These are phyloP conservation scores for Tenthredo mesomela DNA, from an alignment of 2,888 invertebrate species.

Conservation along the genomic window DNA sequence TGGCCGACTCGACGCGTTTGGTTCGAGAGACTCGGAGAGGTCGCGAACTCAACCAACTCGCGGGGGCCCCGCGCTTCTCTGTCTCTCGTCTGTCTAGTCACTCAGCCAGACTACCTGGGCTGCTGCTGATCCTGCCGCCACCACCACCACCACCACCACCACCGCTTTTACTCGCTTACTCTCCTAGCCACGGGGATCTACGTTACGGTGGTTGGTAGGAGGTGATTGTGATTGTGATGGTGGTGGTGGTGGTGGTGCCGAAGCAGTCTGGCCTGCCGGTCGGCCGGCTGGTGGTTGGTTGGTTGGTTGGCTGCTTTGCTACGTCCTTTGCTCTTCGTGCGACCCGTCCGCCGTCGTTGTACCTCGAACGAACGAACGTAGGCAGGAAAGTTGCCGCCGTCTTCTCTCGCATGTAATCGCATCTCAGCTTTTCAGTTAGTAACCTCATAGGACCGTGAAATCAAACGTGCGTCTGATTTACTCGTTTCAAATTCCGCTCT, in stretches of 20 bases:
- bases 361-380: background rate
- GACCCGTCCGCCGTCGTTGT: background rate
- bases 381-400: slow-evolving; percentile 30
- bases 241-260: slow-evolving; percentile 47
- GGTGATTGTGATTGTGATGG: slow-evolving; percentile 37
- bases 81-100: slow-evolving; percentile 52
- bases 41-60: slow-evolving; percentile 19
- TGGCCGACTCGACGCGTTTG: slow-evolving; percentile 23
- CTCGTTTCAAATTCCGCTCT: background rate
- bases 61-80: slow-evolving; percentile 43
- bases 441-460: background rate
- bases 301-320: slow-evolving; percentile 12
- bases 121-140: slow-evolving; percentile 22
- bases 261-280: slow-evolving; percentile 28
- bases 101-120: slow-evolving; percentile 49
- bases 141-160: slow-evolving; percentile 23
- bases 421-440: slow-evolving; percentile 16
- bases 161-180: slow-evolving; percentile 4
- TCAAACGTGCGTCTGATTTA: background rate
- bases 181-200: slow-evolving; percentile 12
- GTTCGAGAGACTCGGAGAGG: slow-evolving; percentile 40
- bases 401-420: slow-evolving; percentile 27
- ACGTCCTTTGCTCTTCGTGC: slow-evolving; percentile 23
- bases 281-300: slow-evolving; percentile 27
- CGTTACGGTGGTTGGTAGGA: slow-evolving; percentile 32